Evolutionary conservation across 2,113 vertebrate species (phyloP).

Genomic region (Recurvirostra avosetta): DNA sequence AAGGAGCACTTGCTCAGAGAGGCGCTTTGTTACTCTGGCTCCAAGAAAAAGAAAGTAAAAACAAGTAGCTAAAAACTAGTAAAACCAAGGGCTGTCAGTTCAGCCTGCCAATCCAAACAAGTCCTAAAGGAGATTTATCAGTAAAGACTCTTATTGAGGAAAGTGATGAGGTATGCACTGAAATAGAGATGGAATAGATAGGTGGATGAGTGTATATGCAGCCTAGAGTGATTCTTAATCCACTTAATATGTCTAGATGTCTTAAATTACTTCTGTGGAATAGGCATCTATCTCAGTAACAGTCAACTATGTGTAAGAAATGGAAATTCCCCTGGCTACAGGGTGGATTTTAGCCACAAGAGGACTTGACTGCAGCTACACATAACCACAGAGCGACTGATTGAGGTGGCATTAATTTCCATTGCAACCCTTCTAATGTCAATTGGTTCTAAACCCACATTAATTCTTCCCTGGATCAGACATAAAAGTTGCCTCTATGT

Average conservation of each 20-base stretch:
- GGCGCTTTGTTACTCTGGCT: background rate
- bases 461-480: background rate
- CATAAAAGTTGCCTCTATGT: background rate
- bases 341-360: background rate
- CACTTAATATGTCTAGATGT: background rate
- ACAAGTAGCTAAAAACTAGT: background rate
- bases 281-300: background rate
- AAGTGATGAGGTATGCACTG: background rate
- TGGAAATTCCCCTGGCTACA: background rate
- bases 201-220: background rate
- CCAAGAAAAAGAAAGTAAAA: background rate
- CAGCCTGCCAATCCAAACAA: background rate
- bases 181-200: background rate
- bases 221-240: background rate
- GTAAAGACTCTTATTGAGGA: background rate
- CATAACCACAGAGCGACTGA: background rate
- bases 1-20: background rate
- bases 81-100: background rate
- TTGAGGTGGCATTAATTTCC: background rate
- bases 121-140: background rate
- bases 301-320: background rate
- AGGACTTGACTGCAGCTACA: background rate
- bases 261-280: background rate
- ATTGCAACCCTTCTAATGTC: background rate
- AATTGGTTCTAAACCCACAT: background rate